Conservation (phyloP, 1,140 invertebrate species). For the Drosophila takahashii region DNA sequence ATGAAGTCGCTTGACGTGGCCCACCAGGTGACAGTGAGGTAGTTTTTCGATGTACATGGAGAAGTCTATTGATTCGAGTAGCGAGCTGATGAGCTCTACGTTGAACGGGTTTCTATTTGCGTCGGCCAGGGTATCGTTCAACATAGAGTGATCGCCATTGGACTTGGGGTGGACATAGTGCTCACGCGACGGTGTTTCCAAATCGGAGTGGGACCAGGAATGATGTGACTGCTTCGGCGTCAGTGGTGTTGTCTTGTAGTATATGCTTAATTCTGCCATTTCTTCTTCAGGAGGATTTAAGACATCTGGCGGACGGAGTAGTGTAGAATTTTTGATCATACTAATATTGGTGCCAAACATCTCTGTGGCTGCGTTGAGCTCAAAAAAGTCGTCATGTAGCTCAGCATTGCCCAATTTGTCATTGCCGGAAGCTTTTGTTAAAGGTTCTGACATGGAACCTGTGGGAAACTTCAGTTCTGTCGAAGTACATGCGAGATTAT, state of each 20-base stretch:
- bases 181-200: conserved; percentile 6
- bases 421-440: neutral
- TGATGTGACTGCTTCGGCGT: conserved; percentile 59
- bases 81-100: conserved; percentile 85
- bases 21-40: conserved; percentile 63
- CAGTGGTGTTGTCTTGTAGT: conserved; percentile 69
- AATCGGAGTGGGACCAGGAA: conserved; percentile 52
- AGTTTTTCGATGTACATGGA: conserved; percentile 66
- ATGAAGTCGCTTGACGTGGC: conserved; percentile 76
- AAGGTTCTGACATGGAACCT: conserved; percentile 3
- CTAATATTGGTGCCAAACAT: conserved; percentile 72
- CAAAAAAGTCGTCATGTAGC: conserved; percentile 49
- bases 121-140: conserved; percentile 51
- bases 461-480: conserved; percentile 15
- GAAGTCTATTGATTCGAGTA: conserved; percentile 86
- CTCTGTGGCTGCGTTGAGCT: conserved; percentile 75
- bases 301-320: conserved; percentile 34
- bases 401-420: neutral
- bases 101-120: conserved; percentile 86
- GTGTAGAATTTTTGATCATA: conserved; percentile 82
- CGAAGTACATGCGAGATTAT: neutral
- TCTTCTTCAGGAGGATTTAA: conserved; percentile 3
- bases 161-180: conserved; percentile 47
- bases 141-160: conserved; percentile 23
- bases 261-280: conserved; percentile 66